Percentiles rank a stretch among this genome's conserved stretches.
phyloP scores from a whole-genome alignment of 37 sponge, comb jelly and placozoan genomes.

The Geodia barretti region DNA sequence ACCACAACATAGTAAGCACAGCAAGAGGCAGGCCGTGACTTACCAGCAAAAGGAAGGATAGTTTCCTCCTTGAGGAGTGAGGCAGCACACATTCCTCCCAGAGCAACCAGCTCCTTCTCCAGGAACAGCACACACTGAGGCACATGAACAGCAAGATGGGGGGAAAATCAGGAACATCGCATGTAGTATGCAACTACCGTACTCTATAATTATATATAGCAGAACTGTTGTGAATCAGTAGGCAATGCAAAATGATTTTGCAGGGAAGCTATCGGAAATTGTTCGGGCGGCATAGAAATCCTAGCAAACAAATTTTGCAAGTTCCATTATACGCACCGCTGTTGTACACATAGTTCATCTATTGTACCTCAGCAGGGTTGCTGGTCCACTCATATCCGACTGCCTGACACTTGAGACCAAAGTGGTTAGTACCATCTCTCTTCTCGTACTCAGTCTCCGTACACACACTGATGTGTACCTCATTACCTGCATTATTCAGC shows the following conservation, averaged over 20 bases:
- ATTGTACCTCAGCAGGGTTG: slow-evolving; percentile 47
- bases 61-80: slow-evolving; percentile 69
- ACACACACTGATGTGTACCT: slow-evolving; percentile 70
- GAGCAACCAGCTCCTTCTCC: slow-evolving; percentile 83
- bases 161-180: no score
- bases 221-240: no score
- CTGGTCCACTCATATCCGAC: slow-evolving; percentile 88
- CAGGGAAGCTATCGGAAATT: background rate
- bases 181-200: no score
- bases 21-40: background rate
- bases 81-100: slow-evolving; percentile 77
- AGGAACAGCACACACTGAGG: slow-evolving; percentile 60
- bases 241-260: background rate
- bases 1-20: background rate
- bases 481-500: slow-evolving; percentile 58
- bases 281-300: no score
- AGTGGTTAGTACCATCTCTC: slow-evolving; percentile 80
- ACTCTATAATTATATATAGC: no score
- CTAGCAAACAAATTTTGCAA: no score
- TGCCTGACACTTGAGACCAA: slow-evolving; percentile 87
- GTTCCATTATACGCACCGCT: no score
- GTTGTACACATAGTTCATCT: no score
- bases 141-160: background rate
- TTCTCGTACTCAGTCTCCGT: slow-evolving; percentile 94
- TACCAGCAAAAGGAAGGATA: slow-evolving; percentile 60